These are phyloP conservation scores for Drosophila neotestacea DNA, from an alignment of 2,888 invertebrate species.

Conservation along the genomic window DNA sequence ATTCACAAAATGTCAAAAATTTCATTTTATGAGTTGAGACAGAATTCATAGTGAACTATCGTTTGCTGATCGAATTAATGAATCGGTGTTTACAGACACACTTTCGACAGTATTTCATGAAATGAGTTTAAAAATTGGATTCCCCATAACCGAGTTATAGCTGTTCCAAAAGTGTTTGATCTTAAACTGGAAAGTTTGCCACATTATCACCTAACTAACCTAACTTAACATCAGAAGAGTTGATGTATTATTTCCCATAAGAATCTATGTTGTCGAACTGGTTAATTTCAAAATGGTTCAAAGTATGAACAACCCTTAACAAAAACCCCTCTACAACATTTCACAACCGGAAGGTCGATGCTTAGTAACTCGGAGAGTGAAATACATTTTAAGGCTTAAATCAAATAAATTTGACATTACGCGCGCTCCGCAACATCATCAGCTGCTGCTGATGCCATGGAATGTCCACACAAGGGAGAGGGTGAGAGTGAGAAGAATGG, in stretches of 20 bases:
- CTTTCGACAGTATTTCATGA: no score
- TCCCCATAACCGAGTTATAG: no score
- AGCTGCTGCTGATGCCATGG: conserved; percentile 57
- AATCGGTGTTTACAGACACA: no score
- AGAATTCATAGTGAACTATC: no score
- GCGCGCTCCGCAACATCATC: conserved; percentile 71
- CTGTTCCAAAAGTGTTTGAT: no score
- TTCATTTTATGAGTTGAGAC: no score
- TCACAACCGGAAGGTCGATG: conserved; percentile 1
- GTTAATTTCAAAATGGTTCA: background rate
- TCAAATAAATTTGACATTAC: conserved; percentile 57
- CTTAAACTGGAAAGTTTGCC: no score
- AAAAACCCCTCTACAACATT: background rate
- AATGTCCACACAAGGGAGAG: conserved; percentile 1
- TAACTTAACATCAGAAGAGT: conserved; percentile 5
- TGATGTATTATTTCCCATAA: conserved; percentile 4
- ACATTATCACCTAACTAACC: background rate
- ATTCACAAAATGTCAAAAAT: no score
- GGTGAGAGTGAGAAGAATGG: background rate
- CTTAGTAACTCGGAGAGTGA: conserved; percentile 12
- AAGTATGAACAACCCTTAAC: background rate
- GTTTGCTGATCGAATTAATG: no score
- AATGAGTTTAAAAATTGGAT: no score
- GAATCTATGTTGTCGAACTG: background rate
- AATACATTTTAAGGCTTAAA: conserved; percentile 34